These are phyloP conservation scores for Stenchaetothrips biformis DNA, from an alignment of 2,888 invertebrate genomes.

Conservation along the genomic window DNA sequence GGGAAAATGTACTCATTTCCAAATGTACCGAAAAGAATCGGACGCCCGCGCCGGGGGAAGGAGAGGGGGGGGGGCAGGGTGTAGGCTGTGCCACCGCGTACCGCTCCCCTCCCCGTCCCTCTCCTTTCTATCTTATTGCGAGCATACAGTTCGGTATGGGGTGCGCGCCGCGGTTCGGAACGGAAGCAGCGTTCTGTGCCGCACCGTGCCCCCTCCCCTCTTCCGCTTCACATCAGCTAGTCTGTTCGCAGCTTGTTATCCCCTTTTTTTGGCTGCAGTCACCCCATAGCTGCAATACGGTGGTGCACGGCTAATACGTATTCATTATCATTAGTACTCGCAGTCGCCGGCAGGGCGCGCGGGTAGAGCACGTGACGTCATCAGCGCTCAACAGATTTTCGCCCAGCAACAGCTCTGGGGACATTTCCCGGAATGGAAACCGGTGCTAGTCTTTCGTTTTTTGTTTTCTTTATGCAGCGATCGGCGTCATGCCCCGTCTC, in stretches of 20 bases:
- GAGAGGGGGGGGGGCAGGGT: not conserved
- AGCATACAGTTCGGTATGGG: not conserved
- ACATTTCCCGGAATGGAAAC: too few relatives aligned
- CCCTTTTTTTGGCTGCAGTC: not conserved
- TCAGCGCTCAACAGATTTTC: not conserved
- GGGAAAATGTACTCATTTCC: conserved; percentile 22
- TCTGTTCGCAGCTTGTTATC: not conserved
- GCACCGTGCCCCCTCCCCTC: not conserved
- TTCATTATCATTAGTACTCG: not conserved
- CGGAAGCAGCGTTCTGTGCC: not conserved
- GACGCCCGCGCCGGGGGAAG: not conserved
- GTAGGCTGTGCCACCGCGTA: conserved; percentile 11
- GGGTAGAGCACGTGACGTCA: not conserved
- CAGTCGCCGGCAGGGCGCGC: not conserved
- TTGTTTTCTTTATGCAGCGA: too few relatives aligned
- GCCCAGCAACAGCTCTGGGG: not conserved
- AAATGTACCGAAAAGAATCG: conserved; percentile 25
- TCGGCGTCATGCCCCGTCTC: too few relatives aligned
- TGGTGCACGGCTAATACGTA: not conserved
- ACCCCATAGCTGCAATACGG: not conserved
- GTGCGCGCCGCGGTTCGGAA: not conserved
- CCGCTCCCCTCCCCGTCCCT: not conserved
- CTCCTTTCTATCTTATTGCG: conserved; percentile 16
- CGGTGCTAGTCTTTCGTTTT: too few relatives aligned
- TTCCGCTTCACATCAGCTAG: conserved; percentile 5